phyloP scores from a whole-genome alignment of 1,140 invertebrate species.

The Tribolium madens region DNA sequence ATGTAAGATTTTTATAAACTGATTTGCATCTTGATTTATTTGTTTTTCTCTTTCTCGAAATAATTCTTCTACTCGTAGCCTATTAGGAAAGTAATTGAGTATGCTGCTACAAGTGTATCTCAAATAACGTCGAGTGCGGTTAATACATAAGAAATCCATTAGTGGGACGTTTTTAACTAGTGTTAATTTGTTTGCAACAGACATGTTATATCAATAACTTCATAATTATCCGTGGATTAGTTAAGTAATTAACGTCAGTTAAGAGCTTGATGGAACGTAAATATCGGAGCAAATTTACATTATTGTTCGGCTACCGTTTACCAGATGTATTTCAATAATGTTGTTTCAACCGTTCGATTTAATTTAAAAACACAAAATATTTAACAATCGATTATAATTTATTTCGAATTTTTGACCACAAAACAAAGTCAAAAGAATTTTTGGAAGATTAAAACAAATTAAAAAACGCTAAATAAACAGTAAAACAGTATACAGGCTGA shows the following conservation, averaged over 20 bases:
- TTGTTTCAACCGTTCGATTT: background rate
- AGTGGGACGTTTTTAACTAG: constrained; percentile 16
- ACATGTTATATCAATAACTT: constrained; percentile 32
- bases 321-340: constrained; percentile 26
- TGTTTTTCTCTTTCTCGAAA: constrained; percentile 10
- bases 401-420: too few species aligned
- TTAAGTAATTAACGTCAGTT: constrained; percentile 32
- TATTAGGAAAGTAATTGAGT: constrained; percentile 14
- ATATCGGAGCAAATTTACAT: constrained; percentile 18
- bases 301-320: constrained; percentile 24
- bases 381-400: too few species aligned
- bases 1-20: too few species aligned
- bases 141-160: constrained; percentile 29
- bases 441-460: too few species aligned
- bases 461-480: too few species aligned
- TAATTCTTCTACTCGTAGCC: constrained; percentile 21
- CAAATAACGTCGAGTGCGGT: constrained; percentile 22
- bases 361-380: background rate
- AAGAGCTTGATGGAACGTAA: constrained; percentile 24
- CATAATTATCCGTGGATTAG: constrained; percentile 31
- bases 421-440: too few species aligned
- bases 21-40: background rate
- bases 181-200: constrained; percentile 32
- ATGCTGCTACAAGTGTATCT: constrained; percentile 35
- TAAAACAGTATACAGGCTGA: too few species aligned